A percentile compares a stretch with the other conserved stretches of the same genome.
Conservation (phyloP, 2,888 invertebrate genomes). For the Sphaerophoria rueppellii region DNA sequence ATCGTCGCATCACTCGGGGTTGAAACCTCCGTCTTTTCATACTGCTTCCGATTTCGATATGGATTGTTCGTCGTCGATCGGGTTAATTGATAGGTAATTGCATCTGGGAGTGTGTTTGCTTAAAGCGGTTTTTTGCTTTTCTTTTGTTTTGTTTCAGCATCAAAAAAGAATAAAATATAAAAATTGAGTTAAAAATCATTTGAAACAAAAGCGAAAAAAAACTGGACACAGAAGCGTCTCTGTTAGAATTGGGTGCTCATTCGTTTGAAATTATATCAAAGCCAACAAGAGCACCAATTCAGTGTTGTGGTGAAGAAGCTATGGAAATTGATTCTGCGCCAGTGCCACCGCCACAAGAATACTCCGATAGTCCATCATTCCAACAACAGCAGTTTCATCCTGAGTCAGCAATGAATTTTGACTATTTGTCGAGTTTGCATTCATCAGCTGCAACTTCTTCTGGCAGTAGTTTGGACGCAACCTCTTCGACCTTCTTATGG, state of each 20-base stretch:
- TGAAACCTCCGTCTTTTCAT: conserved; percentile 45
- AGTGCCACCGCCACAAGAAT: conserved; percentile 79
- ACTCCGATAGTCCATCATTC: conserved; percentile 76
- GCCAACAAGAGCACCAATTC: conserved; percentile 27
- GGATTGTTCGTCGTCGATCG: conserved; percentile 21
- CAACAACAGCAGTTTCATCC: conserved; percentile 75
- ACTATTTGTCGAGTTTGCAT: conserved; percentile 79
- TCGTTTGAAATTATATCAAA: background rate
- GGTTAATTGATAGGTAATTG: conserved; percentile 61
- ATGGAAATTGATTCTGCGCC: conserved; percentile 81
- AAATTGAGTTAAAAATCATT: background rate
- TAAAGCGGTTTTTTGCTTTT: conserved; percentile 57
- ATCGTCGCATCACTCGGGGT: background rate
- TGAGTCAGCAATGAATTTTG: conserved; percentile 81
- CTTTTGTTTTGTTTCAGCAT: conserved; percentile 49
- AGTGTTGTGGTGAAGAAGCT: conserved; percentile 76
- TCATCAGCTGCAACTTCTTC: conserved; percentile 47
- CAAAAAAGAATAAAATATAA: conserved; percentile 16
- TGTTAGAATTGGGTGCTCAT: background rate
- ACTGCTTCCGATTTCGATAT: background rate
- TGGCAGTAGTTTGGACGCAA: conserved; percentile 51
- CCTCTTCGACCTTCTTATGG: conserved; percentile 35
- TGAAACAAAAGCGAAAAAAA: conserved; percentile 8
- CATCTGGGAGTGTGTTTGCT: conserved; percentile 39
- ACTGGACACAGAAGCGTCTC: conserved; percentile 23